These are phyloP conservation scores for Miltochrista miniata DNA, from an alignment of 2,888 invertebrate genomes.

Conservation along the genomic window DNA sequence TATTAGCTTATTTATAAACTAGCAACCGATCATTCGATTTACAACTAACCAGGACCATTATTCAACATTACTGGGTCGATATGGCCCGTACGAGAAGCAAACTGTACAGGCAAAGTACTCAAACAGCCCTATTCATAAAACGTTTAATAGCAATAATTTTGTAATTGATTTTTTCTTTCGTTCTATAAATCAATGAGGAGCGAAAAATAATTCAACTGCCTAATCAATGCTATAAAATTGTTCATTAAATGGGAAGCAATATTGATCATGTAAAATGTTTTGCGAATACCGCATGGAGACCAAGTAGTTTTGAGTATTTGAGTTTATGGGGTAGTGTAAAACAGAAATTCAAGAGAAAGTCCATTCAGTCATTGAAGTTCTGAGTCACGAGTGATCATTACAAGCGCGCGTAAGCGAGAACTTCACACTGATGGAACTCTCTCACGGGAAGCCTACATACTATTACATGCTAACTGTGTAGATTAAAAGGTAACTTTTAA, in stretches of 20 bases:
- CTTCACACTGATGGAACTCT: slow-evolving; percentile 1
- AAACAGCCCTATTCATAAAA: slow-evolving; percentile 4
- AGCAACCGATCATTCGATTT: slow-evolving; percentile 59
- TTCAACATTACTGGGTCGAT: slow-evolving; percentile 22
- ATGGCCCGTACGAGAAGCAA: slow-evolving; percentile 42
- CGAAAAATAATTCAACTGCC: not conserved
- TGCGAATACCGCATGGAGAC: slow-evolving; percentile 11
- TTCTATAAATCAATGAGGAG: not conserved
- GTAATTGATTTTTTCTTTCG: slow-evolving; percentile 2
- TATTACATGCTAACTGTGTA: slow-evolving; percentile 43
- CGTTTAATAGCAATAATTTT: slow-evolving; percentile 1
- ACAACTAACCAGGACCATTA: slow-evolving; percentile 32
- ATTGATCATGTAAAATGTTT: not conserved
- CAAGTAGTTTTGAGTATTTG: slow-evolving; percentile 22
- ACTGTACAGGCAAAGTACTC: slow-evolving; percentile 38
- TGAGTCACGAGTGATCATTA: not conserved
- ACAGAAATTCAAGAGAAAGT: slow-evolving; percentile 27
- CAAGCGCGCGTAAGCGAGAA: not conserved
- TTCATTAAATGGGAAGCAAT: not conserved
- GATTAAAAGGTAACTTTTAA: slow-evolving; percentile 66
- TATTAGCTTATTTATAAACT: slow-evolving; percentile 60
- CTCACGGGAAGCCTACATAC: slow-evolving; percentile 28
- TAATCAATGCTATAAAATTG: not conserved
- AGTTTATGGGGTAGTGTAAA: slow-evolving; percentile 37
- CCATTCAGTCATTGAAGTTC: slow-evolving; percentile 40